These are phyloP conservation scores for Thumatha senex DNA, from an alignment of 2,888 invertebrate species.

Conservation along the genomic window DNA sequence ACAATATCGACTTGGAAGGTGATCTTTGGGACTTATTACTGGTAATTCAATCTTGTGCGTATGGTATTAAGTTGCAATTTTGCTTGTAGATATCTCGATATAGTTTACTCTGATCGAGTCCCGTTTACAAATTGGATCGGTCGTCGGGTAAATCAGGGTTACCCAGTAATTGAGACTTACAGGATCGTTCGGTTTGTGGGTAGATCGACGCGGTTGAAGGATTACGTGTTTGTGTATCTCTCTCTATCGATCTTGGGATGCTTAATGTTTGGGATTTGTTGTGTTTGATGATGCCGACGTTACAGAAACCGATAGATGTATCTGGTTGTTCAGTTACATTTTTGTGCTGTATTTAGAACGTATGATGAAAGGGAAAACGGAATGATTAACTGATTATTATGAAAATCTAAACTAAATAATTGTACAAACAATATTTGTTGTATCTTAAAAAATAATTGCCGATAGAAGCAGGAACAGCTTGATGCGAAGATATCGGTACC, in stretches of 20 bases:
- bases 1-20: constrained; percentile 78
- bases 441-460: no score
- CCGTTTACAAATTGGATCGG: constrained; percentile 81
- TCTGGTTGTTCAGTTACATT: constrained; percentile 2
- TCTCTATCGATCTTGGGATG: constrained; percentile 69
- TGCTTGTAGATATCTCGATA: constrained; percentile 27
- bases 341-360: background rate
- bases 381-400: no score
- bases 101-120: constrained; percentile 75
- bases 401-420: no score
- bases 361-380: background rate
- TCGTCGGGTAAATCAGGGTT: constrained; percentile 79
- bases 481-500: no score
- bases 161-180: constrained; percentile 82
- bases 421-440: no score
- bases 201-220: constrained; percentile 70
- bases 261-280: constrained; percentile 42
- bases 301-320: constrained; percentile 5
- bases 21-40: constrained; percentile 35
- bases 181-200: constrained; percentile 73
- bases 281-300: constrained; percentile 27
- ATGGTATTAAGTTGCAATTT: constrained; percentile 34
- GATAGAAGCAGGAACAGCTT: no score
- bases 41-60: constrained; percentile 16
- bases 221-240: constrained; percentile 65